These are phyloP conservation scores for Calameuta filiformis DNA, from an alignment of 2,888 invertebrate species.

Conservation along the genomic window DNA sequence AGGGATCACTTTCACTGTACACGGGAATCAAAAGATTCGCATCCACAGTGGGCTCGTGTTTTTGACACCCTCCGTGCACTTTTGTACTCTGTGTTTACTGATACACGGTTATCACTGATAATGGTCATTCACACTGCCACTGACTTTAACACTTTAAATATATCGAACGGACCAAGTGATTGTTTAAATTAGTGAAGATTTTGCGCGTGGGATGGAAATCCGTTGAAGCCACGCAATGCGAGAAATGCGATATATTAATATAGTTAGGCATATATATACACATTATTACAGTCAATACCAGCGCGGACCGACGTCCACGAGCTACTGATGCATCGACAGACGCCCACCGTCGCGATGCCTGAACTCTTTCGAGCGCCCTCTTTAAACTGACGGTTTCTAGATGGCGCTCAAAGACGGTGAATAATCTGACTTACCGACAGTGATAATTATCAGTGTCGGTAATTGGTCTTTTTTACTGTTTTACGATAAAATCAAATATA, in stretches of 20 bases:
- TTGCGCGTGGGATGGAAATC: neutral
- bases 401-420: neutral
- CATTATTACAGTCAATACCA: neutral
- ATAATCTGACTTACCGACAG: neutral
- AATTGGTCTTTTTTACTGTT: neutral
- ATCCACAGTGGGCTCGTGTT: neutral
- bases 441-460: neutral
- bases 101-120: neutral
- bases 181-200: neutral
- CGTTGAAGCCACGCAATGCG: neutral
- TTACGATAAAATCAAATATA: neutral
- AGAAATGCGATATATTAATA: neutral
- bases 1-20: neutral
- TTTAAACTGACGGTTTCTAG: neutral
- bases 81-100: neutral
- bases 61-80: neutral
- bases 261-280: neutral
- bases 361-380: neutral
- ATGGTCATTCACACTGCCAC: neutral
- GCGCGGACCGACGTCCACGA: neutral
- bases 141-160: neutral
- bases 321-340: neutral
- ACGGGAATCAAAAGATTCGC: neutral
- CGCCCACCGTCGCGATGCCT: neutral
- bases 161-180: neutral